Conservation (phyloP, 2,888 invertebrate genomes). For the Drosophila aldrichi region DNA sequence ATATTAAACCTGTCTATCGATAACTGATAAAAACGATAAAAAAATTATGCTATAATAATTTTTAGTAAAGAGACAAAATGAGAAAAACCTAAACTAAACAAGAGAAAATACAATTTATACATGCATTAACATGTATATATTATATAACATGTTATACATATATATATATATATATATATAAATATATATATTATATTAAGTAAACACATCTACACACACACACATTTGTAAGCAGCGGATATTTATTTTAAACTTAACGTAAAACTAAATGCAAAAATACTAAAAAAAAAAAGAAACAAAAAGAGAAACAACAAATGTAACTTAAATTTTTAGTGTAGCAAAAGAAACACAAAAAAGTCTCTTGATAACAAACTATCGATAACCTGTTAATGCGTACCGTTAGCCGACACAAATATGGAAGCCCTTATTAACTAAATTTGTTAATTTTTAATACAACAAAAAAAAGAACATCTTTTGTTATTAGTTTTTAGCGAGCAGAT, state of each 20-base stretch:
- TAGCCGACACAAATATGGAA: slow-evolving; percentile 3
- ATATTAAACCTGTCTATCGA: slow-evolving; percentile 8
- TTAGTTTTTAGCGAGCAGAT: slow-evolving; percentile 34
- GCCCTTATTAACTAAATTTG: slow-evolving; percentile 35
- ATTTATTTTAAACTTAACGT: slow-evolving; percentile 73
- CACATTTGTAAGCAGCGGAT: slow-evolving; percentile 61
- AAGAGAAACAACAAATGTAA: slow-evolving; percentile 30
- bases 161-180: neutral
- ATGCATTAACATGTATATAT: slow-evolving; percentile 29
- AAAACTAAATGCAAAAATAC: slow-evolving; percentile 48
- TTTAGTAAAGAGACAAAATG: slow-evolving; percentile 27
- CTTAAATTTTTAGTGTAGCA: slow-evolving; percentile 55
- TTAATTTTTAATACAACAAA: slow-evolving; percentile 36
- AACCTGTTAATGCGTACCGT: slow-evolving; percentile 10
- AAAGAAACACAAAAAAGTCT: slow-evolving; percentile 22
- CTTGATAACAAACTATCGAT: slow-evolving; percentile 14
- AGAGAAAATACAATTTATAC: slow-evolving; percentile 43
- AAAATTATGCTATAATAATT: slow-evolving; percentile 1
- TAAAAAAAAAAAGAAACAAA: slow-evolving; percentile 13
- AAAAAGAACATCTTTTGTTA: slow-evolving; percentile 44
- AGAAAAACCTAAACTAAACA: slow-evolving; percentile 52
- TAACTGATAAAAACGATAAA: slow-evolving; percentile 6
- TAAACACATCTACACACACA: slow-evolving; percentile 35
- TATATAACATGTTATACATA: slow-evolving; percentile 49
- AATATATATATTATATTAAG: slow-evolving; percentile 21